Evolutionary conservation across 1,140 invertebrate species (phyloP).

Genomic region (Cyclina sinensis): DNA sequence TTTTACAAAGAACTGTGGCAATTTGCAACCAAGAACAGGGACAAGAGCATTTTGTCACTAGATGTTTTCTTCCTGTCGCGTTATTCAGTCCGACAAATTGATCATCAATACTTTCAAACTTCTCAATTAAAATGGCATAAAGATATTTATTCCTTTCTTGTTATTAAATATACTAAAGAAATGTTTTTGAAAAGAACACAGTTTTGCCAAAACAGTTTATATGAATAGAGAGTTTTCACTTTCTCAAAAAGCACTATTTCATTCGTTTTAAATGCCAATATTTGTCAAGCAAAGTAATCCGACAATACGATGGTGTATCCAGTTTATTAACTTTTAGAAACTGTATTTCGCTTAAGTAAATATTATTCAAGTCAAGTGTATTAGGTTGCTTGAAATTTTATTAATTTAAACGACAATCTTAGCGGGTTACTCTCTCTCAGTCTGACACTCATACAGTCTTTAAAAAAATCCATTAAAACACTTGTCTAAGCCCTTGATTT

Average conservation of each 20-base stretch:
- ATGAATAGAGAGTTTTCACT: background rate
- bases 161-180: background rate
- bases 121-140: background rate
- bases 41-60: background rate
- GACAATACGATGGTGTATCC: background rate
- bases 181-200: background rate
- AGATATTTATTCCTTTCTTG: background rate
- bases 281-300: constrained; percentile 8
- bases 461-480: no score
- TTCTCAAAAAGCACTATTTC: background rate
- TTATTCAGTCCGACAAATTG: constrained; percentile 20
- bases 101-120: background rate
- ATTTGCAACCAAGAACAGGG: background rate
- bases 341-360: background rate
- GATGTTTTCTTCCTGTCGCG: background rate
- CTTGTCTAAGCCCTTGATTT: no score
- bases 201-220: background rate
- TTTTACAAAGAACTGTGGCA: background rate
- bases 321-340: background rate
- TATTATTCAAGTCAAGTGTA: constrained; percentile 20
- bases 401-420: background rate
- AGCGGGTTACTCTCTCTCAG: background rate
- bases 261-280: background rate
- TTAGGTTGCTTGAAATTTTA: background rate
- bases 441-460: no score